These are phyloP conservation scores for Papilio polytes DNA, from an alignment of 1,140 invertebrate species.

Conservation along the genomic window DNA sequence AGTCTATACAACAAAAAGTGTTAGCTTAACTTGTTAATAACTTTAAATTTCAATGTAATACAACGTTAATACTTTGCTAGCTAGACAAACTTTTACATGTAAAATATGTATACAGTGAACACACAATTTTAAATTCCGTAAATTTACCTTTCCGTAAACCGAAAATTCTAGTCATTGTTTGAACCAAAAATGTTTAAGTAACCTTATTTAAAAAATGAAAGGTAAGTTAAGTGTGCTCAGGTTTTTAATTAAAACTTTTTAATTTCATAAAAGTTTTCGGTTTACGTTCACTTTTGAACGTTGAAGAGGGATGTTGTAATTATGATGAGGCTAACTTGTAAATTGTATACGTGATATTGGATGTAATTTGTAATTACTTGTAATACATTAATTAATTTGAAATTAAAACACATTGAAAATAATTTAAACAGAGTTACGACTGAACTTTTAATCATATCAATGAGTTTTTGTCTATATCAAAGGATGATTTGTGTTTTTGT, in stretches of 20 bases:
- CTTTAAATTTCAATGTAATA: not conserved
- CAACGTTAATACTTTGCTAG: not conserved
- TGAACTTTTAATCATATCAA: too few species aligned
- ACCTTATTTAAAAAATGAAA: slow-evolving; percentile 23
- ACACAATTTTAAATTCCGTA: slow-evolving; percentile 8
- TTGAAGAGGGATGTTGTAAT: slow-evolving; percentile 8
- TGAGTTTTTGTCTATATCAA: too few species aligned
- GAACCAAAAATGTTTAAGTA: not conserved
- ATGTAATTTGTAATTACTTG: not conserved
- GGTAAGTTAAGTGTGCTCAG: slow-evolving; percentile 10
- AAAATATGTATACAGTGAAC: not conserved
- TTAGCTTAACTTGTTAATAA: not conserved
- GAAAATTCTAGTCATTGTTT: not conserved
- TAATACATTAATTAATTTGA: too few species aligned
- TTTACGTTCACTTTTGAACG: slow-evolving; percentile 6
- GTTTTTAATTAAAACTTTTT: slow-evolving; percentile 30
- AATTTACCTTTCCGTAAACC: not conserved
- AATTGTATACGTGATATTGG: slow-evolving; percentile 6
- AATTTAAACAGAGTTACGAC: too few species aligned
- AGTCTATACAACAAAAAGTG: too few species aligned
- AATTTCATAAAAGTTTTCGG: slow-evolving; percentile 26
- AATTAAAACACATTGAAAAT: too few species aligned
- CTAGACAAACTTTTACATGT: not conserved
- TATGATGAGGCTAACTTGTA: not conserved
- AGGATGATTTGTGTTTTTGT: too few species aligned